These are phyloP conservation scores for Pseudochaenichthys georgianus DNA, from an alignment of 2,797 vertebrate species.

Conservation along the genomic window DNA sequence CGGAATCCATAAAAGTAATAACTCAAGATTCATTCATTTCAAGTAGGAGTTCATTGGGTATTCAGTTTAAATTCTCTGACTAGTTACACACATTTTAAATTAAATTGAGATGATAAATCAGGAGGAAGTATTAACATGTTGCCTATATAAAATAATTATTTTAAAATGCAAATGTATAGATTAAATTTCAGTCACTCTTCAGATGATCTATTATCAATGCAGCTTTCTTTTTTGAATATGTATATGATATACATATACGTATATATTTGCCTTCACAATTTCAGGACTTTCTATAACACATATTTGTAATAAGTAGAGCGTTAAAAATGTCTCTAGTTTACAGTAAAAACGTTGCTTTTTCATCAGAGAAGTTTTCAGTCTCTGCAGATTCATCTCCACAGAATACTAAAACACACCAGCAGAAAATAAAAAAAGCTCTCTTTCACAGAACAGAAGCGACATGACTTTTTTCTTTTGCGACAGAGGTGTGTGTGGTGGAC, in stretches of 20 bases:
- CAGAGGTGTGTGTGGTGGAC: slow-evolving; percentile 93
- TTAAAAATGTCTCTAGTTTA: slow-evolving; percentile 45
- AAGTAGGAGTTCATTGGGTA: slow-evolving; percentile 25
- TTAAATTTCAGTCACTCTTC: slow-evolving; percentile 16
- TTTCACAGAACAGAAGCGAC: slow-evolving; percentile 41
- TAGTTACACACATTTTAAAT: slow-evolving; percentile 7
- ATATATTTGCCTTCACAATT: slow-evolving; percentile 3
- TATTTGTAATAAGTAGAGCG: slow-evolving; percentile 7
- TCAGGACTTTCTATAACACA: neutral
- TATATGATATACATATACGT: neutral
- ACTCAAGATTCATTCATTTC: slow-evolving; percentile 35
- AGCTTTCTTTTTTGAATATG: no score
- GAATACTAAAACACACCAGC: slow-evolving; percentile 50
- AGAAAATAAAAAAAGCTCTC: neutral
- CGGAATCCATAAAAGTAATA: slow-evolving; percentile 31
- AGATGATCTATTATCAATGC: neutral
- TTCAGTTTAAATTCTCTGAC: neutral
- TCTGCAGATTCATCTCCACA: slow-evolving; percentile 40
- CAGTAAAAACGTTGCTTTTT: slow-evolving; percentile 44
- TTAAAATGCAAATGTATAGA: slow-evolving; percentile 4
- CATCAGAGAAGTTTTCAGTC: slow-evolving; percentile 44
- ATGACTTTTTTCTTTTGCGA: slow-evolving; percentile 49
- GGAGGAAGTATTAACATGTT: slow-evolving; percentile 13
- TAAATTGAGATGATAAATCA: slow-evolving; percentile 21
- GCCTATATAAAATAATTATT: slow-evolving; percentile 3